phyloP scores from a whole-genome alignment of 2,888 invertebrate species.

The Drosophila fulvimacula region DNA sequence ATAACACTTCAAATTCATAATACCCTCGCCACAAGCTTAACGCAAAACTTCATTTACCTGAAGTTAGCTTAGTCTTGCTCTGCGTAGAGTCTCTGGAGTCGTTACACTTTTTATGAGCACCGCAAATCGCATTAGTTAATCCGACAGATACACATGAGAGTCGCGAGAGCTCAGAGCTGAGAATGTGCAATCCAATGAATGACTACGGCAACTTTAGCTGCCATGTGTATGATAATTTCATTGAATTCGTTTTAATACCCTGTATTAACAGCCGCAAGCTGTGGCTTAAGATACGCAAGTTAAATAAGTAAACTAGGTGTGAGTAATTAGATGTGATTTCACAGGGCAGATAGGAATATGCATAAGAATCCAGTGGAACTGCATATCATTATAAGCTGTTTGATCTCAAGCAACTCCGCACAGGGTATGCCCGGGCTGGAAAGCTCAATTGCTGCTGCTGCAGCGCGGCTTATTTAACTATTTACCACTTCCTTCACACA shows the following conservation, averaged over 20 bases:
- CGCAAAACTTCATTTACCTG: constrained; percentile 50
- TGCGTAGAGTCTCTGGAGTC: constrained; percentile 51
- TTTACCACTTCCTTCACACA: constrained; percentile 75
- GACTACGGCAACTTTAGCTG: constrained; percentile 38
- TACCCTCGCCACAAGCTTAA: constrained; percentile 9
- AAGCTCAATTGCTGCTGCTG: constrained; percentile 2
- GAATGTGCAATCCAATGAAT: constrained; percentile 39
- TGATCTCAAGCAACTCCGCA: background rate
- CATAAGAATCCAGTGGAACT: background rate
- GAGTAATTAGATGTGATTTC: constrained; percentile 3
- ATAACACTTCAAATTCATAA: background rate
- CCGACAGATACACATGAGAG: constrained; percentile 71
- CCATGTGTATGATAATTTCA: constrained; percentile 68
- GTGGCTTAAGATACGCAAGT: background rate
- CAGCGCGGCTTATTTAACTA: constrained; percentile 72
- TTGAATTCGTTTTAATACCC: constrained; percentile 62
- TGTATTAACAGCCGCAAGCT: constrained; percentile 3
- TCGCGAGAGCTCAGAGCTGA: constrained; percentile 31
- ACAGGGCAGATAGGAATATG: background rate
- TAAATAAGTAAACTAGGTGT: background rate
- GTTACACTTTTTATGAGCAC: constrained; percentile 76
- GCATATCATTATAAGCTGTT: background rate
- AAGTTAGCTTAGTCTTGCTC: constrained; percentile 23
- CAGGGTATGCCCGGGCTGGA: constrained; percentile 37
- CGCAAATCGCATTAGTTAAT: constrained; percentile 77